Percentiles rank a stretch among this genome's conserved stretches.
phyloP scores from a whole-genome alignment of 2,113 vertebrate species.

The Diadophis punctatus region DNA sequence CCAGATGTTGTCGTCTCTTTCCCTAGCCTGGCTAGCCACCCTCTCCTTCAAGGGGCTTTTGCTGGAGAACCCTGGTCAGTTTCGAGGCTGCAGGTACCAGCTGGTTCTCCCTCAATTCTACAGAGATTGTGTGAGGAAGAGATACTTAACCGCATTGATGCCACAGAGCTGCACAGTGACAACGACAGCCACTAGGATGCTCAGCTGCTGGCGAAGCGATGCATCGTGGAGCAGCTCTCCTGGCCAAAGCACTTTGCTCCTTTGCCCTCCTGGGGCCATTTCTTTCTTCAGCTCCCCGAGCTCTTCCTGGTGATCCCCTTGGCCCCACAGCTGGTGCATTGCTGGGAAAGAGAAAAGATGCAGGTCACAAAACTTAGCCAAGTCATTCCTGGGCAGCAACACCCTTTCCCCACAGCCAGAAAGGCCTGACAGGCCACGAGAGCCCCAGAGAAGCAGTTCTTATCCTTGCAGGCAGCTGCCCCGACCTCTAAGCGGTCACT shows the following conservation, averaged over 20 bases:
- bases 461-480: not conserved
- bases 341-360: constrained; percentile 37
- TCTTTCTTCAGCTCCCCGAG: constrained; percentile 60
- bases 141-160: constrained; percentile 56
- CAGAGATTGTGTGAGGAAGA: too few relatives aligned
- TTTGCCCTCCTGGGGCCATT: constrained; percentile 26
- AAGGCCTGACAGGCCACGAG: not conserved
- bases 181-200: constrained; percentile 54
- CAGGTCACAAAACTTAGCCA: not conserved
- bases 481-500: not conserved
- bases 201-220: constrained; percentile 61
- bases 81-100: not conserved
- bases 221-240: constrained; percentile 56
- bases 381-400: not conserved
- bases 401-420: not conserved
- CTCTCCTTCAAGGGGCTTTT: not conserved
- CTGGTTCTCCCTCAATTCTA: not conserved
- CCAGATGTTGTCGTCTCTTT: not conserved
- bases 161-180: constrained; percentile 62
- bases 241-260: constrained; percentile 51
- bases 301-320: constrained; percentile 60
- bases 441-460: not conserved
- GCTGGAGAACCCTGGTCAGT: not conserved
- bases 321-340: constrained; percentile 65
- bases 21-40: not conserved